Evolutionary conservation across 2,797 vertebrate genomes (phyloP).

Genomic region (Hippoglossus hippoglossus): DNA sequence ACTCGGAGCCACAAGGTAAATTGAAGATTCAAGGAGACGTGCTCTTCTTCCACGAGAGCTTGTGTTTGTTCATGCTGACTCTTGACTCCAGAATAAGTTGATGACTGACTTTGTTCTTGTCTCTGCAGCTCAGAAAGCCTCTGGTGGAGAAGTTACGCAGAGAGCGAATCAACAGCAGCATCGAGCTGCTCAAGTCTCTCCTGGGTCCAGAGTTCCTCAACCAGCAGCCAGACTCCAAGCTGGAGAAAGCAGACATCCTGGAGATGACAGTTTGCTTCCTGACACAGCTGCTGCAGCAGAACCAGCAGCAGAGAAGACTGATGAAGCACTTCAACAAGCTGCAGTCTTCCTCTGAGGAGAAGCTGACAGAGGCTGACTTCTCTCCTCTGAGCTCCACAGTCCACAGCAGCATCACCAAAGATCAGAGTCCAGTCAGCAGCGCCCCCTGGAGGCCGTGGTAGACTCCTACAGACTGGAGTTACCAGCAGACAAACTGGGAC

Average conservation of each 20-base stretch:
- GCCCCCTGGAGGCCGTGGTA: too few species aligned
- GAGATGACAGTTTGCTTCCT: constrained; percentile 83
- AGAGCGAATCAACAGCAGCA: constrained; percentile 79
- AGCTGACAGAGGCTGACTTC: constrained; percentile 48
- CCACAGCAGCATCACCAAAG: constrained; percentile 9
- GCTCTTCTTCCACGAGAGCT: background rate
- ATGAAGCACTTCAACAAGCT: constrained; percentile 52
- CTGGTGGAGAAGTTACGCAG: constrained; percentile 86
- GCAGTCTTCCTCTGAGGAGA: constrained; percentile 56
- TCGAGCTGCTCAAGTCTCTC: constrained; percentile 73
- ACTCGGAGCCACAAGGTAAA: constrained; percentile 76
- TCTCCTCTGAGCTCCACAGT: constrained; percentile 52
- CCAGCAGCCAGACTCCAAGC: constrained; percentile 81
- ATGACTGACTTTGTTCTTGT: constrained; percentile 39
- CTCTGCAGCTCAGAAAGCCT: constrained; percentile 82
- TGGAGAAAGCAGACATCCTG: constrained; percentile 83
- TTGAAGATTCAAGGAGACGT: constrained; percentile 6
- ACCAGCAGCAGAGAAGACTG: constrained; percentile 41
- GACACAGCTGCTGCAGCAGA: constrained; percentile 46
- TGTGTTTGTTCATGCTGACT: background rate
- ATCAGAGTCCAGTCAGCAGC: background rate
- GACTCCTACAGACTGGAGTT: constrained; percentile 58
- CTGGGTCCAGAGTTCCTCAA: constrained; percentile 78
- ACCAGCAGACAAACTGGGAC: constrained; percentile 29
- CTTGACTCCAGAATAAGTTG: constrained; percentile 2